These are phyloP conservation scores for Falco punctatus DNA, from an alignment of 2,113 vertebrate genomes.

Conservation along the genomic window DNA sequence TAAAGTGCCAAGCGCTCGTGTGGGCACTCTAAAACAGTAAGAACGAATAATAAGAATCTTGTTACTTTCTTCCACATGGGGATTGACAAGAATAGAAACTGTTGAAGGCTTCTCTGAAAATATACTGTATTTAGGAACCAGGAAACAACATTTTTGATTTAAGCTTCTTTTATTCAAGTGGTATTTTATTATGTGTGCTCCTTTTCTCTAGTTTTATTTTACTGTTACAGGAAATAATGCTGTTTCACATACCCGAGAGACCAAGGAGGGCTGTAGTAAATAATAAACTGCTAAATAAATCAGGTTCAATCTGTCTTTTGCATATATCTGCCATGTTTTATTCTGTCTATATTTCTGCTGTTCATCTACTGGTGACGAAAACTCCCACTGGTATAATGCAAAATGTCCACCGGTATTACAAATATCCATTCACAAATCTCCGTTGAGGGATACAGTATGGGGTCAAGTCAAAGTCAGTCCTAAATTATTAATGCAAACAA, in stretches of 20 bases:
- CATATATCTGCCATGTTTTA: conserved; percentile 66
- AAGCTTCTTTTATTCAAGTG: conserved; percentile 14
- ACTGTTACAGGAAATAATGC: conserved; percentile 46
- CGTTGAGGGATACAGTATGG: conserved; percentile 56
- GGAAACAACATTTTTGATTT: conserved; percentile 43
- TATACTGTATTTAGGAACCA: conserved; percentile 34
- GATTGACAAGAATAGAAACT: conserved; percentile 10
- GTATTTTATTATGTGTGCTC: neutral
- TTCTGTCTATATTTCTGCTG: conserved; percentile 63
- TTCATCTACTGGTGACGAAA: conserved; percentile 67
- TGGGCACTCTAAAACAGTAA: neutral
- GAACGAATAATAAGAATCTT: conserved; percentile 28
- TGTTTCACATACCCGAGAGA: conserved; percentile 35
- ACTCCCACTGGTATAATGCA: conserved; percentile 69
- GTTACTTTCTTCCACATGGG: neutral
- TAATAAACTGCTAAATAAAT: conserved; percentile 65
- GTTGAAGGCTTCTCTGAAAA: conserved; percentile 25
- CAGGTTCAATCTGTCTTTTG: conserved; percentile 59
- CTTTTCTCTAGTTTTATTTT: conserved; percentile 38
- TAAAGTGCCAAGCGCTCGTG: neutral
- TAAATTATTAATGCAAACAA: conserved; percentile 74
- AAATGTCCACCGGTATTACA: conserved; percentile 72
- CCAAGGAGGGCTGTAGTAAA: conserved; percentile 6
- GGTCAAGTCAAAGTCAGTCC: conserved; percentile 76
- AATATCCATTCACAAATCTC: conserved; percentile 68